These are phyloP conservation scores for Acheta domesticus DNA, from an alignment of 2,888 invertebrate genomes.

Conservation along the genomic window DNA sequence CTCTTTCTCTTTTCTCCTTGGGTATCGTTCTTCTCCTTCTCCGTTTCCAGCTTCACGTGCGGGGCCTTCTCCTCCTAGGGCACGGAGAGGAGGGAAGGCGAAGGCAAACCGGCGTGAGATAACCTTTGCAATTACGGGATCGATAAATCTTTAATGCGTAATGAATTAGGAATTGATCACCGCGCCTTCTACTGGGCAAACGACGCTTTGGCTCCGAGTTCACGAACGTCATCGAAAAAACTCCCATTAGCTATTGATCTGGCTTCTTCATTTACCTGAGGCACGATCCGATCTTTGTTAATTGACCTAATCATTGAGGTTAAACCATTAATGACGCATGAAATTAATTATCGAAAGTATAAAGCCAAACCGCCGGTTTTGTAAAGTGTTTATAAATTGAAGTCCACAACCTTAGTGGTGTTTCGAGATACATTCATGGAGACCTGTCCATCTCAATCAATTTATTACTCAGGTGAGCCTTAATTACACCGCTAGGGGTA, in stretches of 20 bases:
- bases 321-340: conserved; percentile 18
- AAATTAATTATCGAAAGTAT: conserved; percentile 10
- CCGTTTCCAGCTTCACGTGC: too few species aligned
- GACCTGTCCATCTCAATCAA: neutral
- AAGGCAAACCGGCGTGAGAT: neutral
- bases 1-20: too few species aligned
- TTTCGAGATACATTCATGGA: neutral
- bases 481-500: neutral
- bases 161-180: conserved; percentile 2
- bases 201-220: neutral
- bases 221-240: neutral
- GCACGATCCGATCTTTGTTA: conserved; percentile 8
- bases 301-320: conserved; percentile 18
- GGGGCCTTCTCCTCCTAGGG: too few species aligned
- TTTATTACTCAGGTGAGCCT: neutral
- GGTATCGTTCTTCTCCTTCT: too few species aligned
- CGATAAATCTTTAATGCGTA: conserved; percentile 1
- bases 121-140: conserved; percentile 18
- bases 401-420: conserved; percentile 7
- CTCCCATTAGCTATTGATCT: conserved; percentile 18
- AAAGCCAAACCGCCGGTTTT: conserved; percentile 18
- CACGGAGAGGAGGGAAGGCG: too few species aligned
- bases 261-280: conserved; percentile 1
- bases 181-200: neutral
- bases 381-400: conserved; percentile 11